These are phyloP conservation scores for Idaea straminata DNA, from an alignment of 2,888 invertebrate genomes.

Conservation along the genomic window DNA sequence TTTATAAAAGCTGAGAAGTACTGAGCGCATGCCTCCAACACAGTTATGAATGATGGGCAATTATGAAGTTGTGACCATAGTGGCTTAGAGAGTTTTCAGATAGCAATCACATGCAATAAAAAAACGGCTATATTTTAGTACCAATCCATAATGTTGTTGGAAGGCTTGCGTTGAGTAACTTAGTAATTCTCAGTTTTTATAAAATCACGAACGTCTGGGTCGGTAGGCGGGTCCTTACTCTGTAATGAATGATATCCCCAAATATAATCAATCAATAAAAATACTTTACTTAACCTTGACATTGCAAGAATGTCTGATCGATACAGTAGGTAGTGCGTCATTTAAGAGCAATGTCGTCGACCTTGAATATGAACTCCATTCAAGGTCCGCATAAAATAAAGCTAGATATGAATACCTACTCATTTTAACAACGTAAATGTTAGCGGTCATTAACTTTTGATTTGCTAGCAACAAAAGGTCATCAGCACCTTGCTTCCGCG, in stretches of 20 bases:
- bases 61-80: no score
- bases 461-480: constrained; percentile 23
- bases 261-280: constrained; percentile 3
- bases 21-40: no score
- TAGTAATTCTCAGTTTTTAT: no score
- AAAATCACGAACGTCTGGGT: no score
- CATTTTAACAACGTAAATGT: constrained; percentile 39
- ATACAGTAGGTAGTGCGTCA: constrained; percentile 62
- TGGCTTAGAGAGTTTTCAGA: no score
- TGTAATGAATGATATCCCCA: constrained; percentile 5
- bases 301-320: constrained; percentile 65
- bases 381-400: constrained; percentile 50
- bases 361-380: constrained; percentile 64
- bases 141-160: no score
- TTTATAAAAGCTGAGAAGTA: no score
- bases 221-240: neutral
- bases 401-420: constrained; percentile 42
- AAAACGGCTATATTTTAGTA: no score
- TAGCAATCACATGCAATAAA: no score
- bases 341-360: constrained; percentile 68
- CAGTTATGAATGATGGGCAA: no score
- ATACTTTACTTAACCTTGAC: constrained; percentile 53
- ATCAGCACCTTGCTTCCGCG: constrained; percentile 24
- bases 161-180: no score
- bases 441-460: constrained; percentile 57